Evolutionary conservation across 2,888 invertebrate genomes (phyloP).

Genomic region (Odontocerum albicorne): DNA sequence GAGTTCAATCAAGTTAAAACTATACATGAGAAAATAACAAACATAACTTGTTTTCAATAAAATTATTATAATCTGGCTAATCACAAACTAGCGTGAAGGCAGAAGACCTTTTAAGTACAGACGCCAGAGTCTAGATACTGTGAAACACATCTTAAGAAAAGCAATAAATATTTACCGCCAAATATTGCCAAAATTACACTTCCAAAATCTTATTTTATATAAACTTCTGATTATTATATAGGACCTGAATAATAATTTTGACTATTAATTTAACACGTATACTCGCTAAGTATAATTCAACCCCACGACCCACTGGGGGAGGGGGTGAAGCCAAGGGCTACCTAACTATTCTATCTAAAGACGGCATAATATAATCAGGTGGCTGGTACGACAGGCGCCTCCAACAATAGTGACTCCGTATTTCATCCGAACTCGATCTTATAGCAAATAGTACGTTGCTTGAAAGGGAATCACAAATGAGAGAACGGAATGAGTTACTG

Average conservation of each 20-base stretch:
- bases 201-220: constrained; percentile 33
- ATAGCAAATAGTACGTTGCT: no score
- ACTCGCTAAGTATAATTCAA: constrained; percentile 36
- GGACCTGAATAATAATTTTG: constrained; percentile 36
- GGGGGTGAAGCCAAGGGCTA: constrained; percentile 25
- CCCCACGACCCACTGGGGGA: constrained; percentile 7
- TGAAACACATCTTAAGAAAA: constrained; percentile 18
- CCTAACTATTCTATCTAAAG: constrained; percentile 34
- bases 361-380: constrained; percentile 32
- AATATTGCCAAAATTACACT: constrained; percentile 34
- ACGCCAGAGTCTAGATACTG: constrained; percentile 12
- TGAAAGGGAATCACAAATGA: no score
- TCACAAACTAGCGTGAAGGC: constrained; percentile 20
- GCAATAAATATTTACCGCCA: constrained; percentile 29
- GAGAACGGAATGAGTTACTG: no score
- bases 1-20: constrained; percentile 28
- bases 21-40: constrained; percentile 41
- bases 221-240: constrained; percentile 31
- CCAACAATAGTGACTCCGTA: no score
- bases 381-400: no score
- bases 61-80: constrained; percentile 18
- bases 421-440: no score
- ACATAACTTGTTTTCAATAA: constrained; percentile 15
- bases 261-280: constrained; percentile 37
- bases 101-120: constrained; percentile 26